These are phyloP conservation scores for Diarsia brunnea DNA, from an alignment of 2,888 invertebrate genomes.

Conservation along the genomic window DNA sequence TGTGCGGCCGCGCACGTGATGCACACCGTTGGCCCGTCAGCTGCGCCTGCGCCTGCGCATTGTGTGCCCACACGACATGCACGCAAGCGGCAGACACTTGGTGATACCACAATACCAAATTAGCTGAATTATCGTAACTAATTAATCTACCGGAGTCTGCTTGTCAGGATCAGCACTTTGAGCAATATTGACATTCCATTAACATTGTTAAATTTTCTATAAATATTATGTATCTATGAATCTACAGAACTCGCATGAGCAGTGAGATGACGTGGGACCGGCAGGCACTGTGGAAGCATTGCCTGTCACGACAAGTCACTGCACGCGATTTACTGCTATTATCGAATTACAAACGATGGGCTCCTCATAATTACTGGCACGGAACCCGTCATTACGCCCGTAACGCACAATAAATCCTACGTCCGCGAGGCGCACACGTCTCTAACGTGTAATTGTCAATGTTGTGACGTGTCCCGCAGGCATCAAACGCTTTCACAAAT, in stretches of 20 bases:
- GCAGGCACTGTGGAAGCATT: background rate
- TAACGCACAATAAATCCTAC: constrained; percentile 34
- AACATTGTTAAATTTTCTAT: background rate
- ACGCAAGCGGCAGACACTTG: background rate
- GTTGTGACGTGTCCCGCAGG: constrained; percentile 53
- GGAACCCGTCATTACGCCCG: constrained; percentile 46
- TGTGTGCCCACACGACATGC: background rate
- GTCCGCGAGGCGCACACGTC: constrained; percentile 8
- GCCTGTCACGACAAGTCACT: background rate
- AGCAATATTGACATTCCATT: background rate
- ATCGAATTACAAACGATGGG: constrained; percentile 44
- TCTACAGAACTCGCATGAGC: background rate
- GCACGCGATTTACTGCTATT: constrained; percentile 37
- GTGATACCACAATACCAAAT: background rate
- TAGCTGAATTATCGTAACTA: background rate
- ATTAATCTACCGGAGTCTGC: background rate
- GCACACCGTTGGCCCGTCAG: background rate
- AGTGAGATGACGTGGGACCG: too few relatives aligned
- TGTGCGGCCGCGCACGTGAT: constrained; percentile 2
- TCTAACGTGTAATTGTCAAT: constrained; percentile 39
- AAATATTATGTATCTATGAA: background rate
- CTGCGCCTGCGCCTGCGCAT: background rate
- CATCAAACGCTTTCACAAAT: constrained; percentile 61
- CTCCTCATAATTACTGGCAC: constrained; percentile 36
- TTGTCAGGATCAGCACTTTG: background rate